Base-by-base conservation (phyloP, 2,888 invertebrate species). In the Trachelus iudaicus region DNA sequence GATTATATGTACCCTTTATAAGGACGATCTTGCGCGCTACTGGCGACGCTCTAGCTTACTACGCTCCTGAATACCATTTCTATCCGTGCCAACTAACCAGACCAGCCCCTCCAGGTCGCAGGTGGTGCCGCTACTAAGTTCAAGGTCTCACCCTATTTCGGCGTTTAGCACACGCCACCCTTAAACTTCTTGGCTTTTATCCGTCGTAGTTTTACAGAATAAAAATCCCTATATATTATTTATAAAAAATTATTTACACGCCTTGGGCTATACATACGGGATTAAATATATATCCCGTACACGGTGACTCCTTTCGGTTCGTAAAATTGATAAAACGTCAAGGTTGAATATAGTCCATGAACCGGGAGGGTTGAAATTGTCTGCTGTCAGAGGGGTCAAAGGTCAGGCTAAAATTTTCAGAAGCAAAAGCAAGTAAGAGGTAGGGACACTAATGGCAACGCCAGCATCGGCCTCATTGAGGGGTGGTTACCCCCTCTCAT, bases 101-200 rank as follows among this genome's bases (percentile, higher is more conserved):
- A 40, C 40, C 56, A 56, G 23, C 15, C 56, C 56, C 56, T 23
- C 23, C 56, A 23, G 56, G 56, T 23, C 56, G 56, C 56, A 56
- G 56, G 56, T 56, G 56, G 56, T 56, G 23, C 23, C 23, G 15
- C 2, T 23, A 56, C 56, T 56, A 56, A 56, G 56, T 56, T 56
- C 56, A 56, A 56, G 56, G 56, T 71, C 74, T 74, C n/a, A 30
- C 73, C 69, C 71, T 73, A 69, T 69, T 71, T 35, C 56, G 73
- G 71, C 75, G 23, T n/a, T 13, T 73, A 56, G 35, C 31, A 31
- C 40, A 56, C 23, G 4, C 40, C 4, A 23, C 56, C 56, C 56
- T 23, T 23, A 56, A 56, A 56, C 56, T 56, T 15, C 6, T 56
- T 56, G 6, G 56, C 56, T 9, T 23, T 56, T 0, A 9, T 56